Conservation (phyloP, 2,888 invertebrate genomes). For the Plebejus anna region DNA sequence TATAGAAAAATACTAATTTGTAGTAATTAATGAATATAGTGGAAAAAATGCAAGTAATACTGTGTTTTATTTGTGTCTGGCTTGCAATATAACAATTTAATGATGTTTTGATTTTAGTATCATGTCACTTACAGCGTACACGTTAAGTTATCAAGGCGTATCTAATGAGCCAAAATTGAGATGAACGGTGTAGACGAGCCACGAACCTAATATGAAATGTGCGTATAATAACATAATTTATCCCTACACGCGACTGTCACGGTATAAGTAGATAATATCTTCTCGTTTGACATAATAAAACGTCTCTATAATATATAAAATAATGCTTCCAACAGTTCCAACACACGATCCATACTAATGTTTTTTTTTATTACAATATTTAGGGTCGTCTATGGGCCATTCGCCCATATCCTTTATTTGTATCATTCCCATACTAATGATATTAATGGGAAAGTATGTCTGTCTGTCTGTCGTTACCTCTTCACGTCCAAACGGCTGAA, state of each 20-base stretch:
- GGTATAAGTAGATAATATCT: background rate
- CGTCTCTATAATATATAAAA: no score
- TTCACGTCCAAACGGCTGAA: no score
- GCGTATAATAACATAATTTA: constrained; percentile 1
- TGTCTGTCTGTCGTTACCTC: no score
- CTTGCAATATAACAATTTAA: background rate
- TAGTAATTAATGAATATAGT: no score
- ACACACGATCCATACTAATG: no score
- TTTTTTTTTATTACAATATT: no score
- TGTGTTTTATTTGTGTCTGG: no score
- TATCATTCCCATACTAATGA: no score
- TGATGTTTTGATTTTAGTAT: background rate
- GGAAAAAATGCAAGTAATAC: no score
- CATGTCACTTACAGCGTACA: constrained; percentile 13
- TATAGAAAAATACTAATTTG: background rate
- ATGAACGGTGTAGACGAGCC: constrained; percentile 5
- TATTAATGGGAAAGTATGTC: no score
- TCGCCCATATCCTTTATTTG: no score
- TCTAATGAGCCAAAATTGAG: background rate
- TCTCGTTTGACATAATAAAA: background rate
- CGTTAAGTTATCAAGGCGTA: constrained; percentile 1
- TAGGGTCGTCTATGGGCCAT: no score
- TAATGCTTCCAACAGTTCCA: background rate
- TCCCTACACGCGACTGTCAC: background rate
- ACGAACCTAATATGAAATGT: constrained; percentile 10